phyloP scores from a whole-genome alignment of 1,140 invertebrate genomes.

The Zaprionus kolodkinae region DNA sequence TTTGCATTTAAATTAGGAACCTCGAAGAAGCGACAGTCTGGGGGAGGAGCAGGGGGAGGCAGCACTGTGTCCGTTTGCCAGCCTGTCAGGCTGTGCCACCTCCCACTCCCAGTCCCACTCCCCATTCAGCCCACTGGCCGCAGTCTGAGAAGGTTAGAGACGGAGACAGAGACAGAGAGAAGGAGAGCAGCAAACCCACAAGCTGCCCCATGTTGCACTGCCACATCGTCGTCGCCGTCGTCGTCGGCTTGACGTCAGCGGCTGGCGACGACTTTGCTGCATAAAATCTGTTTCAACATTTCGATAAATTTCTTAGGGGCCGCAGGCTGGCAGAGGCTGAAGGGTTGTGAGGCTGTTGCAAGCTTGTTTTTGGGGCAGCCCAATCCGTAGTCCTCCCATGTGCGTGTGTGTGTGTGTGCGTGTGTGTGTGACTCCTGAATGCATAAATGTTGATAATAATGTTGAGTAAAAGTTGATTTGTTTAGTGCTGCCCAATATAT shows the following conservation, averaged over 20 bases:
- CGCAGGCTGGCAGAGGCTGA: not conserved
- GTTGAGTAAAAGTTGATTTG: conserved; percentile 83
- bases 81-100: conserved; percentile 50
- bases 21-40: conserved; percentile 73
- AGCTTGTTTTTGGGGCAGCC: conserved; percentile 55
- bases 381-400: conserved; percentile 44
- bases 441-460: conserved; percentile 83
- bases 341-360: conserved; percentile 3
- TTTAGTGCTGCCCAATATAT: conserved; percentile 66
- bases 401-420: conserved; percentile 46
- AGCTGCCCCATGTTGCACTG: conserved; percentile 40
- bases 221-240: conserved; percentile 17
- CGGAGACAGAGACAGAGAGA: conserved; percentile 15
- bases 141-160: conserved; percentile 12
- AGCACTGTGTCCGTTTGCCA: conserved; percentile 58
- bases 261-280: conserved; percentile 62
- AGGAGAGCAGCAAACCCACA: conserved; percentile 20
- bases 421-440: conserved; percentile 75
- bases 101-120: no score
- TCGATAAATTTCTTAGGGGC: conserved; percentile 77
- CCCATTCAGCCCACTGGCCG: not conserved
- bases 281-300: conserved; percentile 83
- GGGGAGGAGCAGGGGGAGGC: conserved; percentile 36
- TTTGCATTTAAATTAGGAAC: conserved; percentile 84
- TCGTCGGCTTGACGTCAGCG: conserved; percentile 41